These are phyloP conservation scores for Stenoptilia bipunctidactyla DNA, from an alignment of 2,888 invertebrate species.

Conservation along the genomic window DNA sequence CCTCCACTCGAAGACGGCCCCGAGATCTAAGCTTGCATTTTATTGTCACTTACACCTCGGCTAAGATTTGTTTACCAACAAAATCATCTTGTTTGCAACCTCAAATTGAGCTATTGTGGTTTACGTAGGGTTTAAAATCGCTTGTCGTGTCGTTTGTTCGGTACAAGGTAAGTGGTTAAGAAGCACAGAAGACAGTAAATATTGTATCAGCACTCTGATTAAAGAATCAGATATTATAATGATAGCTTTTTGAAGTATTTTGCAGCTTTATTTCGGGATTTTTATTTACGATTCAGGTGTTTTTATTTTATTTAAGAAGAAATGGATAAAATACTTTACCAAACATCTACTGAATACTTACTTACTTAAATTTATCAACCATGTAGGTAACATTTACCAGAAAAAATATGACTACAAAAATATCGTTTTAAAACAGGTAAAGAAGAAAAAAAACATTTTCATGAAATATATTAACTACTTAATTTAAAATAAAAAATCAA, in stretches of 20 bases:
- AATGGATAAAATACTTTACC: too few species aligned
- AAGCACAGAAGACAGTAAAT: conserved; percentile 46
- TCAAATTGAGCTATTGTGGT: conserved; percentile 19
- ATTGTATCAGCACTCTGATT: conserved; percentile 54
- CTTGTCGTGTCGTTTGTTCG: conserved; percentile 2
- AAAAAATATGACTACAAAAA: too few species aligned
- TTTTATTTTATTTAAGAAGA: conserved; percentile 14
- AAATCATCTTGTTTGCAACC: conserved; percentile 25
- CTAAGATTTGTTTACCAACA: conserved; percentile 48
- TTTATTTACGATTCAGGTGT: conserved; percentile 16
- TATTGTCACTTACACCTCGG: conserved; percentile 67
- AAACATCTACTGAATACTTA: too few species aligned
- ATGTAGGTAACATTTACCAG: too few species aligned
- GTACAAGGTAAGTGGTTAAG: conserved; percentile 22
- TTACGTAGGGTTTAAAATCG: conserved; percentile 23
- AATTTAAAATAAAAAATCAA: too few species aligned
- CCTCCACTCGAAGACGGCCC: conserved; percentile 50
- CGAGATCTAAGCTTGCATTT: conserved; percentile 64
- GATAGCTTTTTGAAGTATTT: conserved; percentile 57
- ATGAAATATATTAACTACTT: too few species aligned
- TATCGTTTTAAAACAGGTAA: too few species aligned
- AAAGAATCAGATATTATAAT: conserved; percentile 56
- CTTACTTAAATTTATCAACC: too few species aligned
- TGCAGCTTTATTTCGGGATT: conserved; percentile 48
- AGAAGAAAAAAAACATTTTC: too few species aligned